Conservation (phyloP, 2,113 vertebrate species). For the Galbula dea region DNA sequence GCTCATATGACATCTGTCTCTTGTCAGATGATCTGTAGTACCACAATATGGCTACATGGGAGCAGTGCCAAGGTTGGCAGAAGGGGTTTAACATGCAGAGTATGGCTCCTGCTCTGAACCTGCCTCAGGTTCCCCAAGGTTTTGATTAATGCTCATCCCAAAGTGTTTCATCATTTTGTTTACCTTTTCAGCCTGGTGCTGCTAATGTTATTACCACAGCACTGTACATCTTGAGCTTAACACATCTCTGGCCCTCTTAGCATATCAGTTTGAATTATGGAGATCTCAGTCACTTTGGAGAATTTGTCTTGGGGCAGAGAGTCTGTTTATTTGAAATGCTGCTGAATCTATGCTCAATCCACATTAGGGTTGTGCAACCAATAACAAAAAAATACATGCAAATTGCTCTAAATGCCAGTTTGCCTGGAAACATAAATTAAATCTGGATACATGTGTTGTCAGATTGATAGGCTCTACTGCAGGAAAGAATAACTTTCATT, state of each 20-base stretch:
- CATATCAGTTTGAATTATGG: background rate
- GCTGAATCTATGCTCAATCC: background rate
- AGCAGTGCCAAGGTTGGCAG: background rate
- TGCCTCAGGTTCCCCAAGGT: background rate
- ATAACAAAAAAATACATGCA: background rate
- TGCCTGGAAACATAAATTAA: background rate
- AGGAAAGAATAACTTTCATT: background rate
- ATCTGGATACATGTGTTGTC: background rate
- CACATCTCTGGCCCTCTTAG: background rate
- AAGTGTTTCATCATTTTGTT: background rate
- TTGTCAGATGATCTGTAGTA: background rate
- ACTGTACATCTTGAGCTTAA: background rate
- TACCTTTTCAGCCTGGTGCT: background rate
- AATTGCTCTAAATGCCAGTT: conserved; percentile 1
- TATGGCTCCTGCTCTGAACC: background rate
- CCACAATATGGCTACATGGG: background rate
- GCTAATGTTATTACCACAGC: background rate
- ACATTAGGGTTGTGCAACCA: background rate
- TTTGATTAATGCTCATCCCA: background rate
- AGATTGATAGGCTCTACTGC: background rate
- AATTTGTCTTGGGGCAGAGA: background rate
- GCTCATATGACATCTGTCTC: background rate
- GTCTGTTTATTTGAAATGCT: background rate
- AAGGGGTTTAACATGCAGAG: background rate
- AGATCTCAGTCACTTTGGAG: background rate